Conservation (phyloP, 2,797 vertebrate species). For the Bovichtus variegatus region DNA sequence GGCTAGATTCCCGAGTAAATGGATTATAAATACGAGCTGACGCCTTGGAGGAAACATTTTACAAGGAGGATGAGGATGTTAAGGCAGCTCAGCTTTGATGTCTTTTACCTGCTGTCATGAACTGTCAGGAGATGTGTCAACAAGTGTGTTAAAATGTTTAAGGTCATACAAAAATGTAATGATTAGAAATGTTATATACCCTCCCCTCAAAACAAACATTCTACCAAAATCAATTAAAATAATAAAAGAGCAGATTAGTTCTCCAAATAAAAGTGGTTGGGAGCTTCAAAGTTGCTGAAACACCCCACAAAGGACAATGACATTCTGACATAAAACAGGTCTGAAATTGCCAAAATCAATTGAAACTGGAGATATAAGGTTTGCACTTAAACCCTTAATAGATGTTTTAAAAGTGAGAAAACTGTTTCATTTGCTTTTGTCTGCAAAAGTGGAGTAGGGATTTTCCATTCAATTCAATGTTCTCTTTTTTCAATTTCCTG, state of each 20-base stretch:
- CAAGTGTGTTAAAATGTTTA: background rate
- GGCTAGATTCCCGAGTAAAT: background rate
- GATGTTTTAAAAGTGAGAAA: background rate
- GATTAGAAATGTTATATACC: background rate
- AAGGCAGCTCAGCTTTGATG: background rate
- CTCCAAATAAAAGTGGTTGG: too few relatives aligned
- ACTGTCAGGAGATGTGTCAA: background rate
- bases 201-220: background rate
- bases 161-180: background rate
- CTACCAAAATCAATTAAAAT: background rate
- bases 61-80: background rate
- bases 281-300: background rate
- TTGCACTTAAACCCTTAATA: background rate
- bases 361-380: background rate
- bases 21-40: slow-evolving; percentile 1
- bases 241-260: background rate
- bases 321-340: background rate
- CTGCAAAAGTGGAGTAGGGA: background rate
- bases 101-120: background rate
- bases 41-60: slow-evolving; percentile 8
- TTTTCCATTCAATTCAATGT: background rate
- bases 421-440: background rate
- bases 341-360: background rate
- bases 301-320: background rate
- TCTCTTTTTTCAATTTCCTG: background rate